phyloP scores from a whole-genome alignment of 2,113 vertebrate genomes.

The Opisthocomus hoazin region DNA sequence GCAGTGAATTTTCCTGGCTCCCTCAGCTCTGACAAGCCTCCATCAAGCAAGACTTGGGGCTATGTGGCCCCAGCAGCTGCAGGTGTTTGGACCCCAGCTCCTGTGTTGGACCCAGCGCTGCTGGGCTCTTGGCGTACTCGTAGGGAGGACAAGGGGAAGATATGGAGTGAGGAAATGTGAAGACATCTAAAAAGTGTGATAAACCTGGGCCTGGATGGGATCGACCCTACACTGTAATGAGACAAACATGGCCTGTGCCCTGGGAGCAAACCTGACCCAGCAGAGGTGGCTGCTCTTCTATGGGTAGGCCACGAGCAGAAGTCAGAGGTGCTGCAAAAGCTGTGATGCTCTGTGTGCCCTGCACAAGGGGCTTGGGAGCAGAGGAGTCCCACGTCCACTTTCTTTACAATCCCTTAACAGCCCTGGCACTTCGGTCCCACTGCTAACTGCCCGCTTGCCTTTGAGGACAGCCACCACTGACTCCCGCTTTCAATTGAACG shows the following conservation, averaged over 20 bases:
- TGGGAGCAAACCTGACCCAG: neutral
- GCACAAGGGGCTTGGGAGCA: neutral
- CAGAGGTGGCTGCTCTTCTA: neutral
- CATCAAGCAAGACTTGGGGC: neutral
- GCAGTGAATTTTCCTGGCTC: neutral
- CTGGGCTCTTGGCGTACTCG: neutral
- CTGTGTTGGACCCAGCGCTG: neutral
- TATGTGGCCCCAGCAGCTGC: fast-evolving
- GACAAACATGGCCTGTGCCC: neutral
- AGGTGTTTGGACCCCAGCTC: neutral
- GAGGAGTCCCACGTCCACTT: neutral
- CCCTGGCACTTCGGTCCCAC: neutral
- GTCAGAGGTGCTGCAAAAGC: neutral
- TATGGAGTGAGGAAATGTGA: neutral
- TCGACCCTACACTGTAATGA: neutral
- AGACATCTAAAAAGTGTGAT: neutral
- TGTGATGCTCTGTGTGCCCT: neutral
- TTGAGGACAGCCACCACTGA: neutral
- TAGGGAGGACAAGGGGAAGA: neutral
- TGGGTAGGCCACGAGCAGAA: neutral
- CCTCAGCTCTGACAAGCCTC: neutral
- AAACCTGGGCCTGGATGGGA: neutral
- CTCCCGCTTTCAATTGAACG: neutral
- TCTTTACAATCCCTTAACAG: neutral
- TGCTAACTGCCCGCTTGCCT: neutral